These are phyloP conservation scores for Chanos chanos DNA, from an alignment of 2,797 vertebrate genomes.

Conservation along the genomic window DNA sequence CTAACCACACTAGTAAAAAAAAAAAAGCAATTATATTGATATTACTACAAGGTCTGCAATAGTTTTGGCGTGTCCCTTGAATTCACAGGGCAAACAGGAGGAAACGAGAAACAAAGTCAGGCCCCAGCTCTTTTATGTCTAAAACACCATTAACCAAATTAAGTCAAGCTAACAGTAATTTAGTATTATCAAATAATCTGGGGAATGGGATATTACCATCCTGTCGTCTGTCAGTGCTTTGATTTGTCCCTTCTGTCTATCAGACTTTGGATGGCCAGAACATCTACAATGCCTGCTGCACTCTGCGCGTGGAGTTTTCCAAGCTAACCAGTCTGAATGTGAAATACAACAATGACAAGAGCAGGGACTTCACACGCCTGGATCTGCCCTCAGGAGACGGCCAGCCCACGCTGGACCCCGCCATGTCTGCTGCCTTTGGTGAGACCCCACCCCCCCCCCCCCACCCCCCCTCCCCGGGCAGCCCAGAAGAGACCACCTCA, in stretches of 20 bases:
- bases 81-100: neutral
- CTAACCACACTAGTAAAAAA: no score
- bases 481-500: no score
- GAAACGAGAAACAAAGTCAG: neutral
- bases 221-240: no score
- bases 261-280: slow-evolving; percentile 78
- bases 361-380: slow-evolving; percentile 80
- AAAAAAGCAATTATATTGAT: neutral
- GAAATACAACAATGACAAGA: slow-evolving; percentile 85
- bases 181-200: neutral
- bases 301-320: slow-evolving; percentile 78
- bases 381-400: slow-evolving; percentile 76
- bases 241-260: no score
- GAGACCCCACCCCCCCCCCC: no score
- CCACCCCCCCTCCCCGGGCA: no score
- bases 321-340: slow-evolving; percentile 77
- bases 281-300: slow-evolving; percentile 78
- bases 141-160: no score
- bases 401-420: slow-evolving; percentile 60
- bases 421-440: slow-evolving; percentile 70
- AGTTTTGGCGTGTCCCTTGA: neutral
- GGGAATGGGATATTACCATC: neutral
- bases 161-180: no score
- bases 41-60: neutral
- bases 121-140: no score